Percentiles rank a stretch among this genome's conserved stretches.
These are phyloP conservation scores for Mustelus asterias DNA, from an alignment of 2,113 vertebrate species.

Conservation along the genomic window DNA sequence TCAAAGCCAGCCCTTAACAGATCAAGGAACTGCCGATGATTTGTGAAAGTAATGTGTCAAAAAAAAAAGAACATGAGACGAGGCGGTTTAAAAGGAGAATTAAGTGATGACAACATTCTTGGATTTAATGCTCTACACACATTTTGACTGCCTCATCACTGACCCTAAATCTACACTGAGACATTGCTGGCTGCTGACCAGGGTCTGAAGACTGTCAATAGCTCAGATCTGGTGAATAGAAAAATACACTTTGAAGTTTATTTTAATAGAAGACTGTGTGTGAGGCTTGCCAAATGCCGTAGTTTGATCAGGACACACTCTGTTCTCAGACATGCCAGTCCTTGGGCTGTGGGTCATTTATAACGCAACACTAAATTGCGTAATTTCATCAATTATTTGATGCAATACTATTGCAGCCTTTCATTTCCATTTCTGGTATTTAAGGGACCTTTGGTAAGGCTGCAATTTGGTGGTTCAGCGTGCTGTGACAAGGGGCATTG, in stretches of 20 bases:
- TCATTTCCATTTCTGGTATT: neutral
- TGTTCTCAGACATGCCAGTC: neutral
- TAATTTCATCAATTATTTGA: neutral
- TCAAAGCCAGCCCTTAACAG: neutral
- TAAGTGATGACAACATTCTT: neutral
- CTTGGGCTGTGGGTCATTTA: neutral
- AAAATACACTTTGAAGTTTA: neutral
- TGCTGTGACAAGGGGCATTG: neutral
- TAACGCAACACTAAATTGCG: neutral
- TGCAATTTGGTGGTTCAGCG: neutral
- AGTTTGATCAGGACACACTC: neutral
- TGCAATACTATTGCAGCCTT: neutral
- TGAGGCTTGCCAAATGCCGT: neutral
- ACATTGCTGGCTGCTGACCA: neutral
- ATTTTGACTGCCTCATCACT: neutral
- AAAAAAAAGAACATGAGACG: neutral
- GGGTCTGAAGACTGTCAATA: neutral
- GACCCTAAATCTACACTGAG: neutral
- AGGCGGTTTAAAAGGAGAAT: neutral
- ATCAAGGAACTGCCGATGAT: slow-evolving; percentile 1
- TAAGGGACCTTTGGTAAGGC: neutral
- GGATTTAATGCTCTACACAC: neutral
- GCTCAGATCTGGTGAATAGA: neutral
- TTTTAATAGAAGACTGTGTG: neutral
- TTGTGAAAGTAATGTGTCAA: slow-evolving; percentile 7